Evolutionary conservation across 2,113 vertebrate species (phyloP).

Genomic region (Laterallus jamaicensis): DNA sequence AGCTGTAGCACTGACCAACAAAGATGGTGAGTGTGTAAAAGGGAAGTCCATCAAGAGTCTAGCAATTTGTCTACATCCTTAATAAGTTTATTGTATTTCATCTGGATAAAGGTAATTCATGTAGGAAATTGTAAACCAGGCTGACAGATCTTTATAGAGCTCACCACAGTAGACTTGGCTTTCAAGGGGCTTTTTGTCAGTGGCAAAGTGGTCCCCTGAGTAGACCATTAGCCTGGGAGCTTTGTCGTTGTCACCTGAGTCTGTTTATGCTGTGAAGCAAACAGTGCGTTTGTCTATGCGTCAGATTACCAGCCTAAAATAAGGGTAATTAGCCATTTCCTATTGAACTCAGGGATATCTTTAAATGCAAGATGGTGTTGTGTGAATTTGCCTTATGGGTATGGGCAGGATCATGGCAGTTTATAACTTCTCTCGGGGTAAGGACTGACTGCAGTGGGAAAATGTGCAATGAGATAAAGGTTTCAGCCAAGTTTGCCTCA

Average conservation of each 20-base stretch:
- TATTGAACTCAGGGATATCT: background rate
- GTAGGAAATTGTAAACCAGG: slow-evolving; percentile 26
- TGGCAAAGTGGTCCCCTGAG: slow-evolving; percentile 34
- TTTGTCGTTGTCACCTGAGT: background rate
- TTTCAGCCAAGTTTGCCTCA: background rate
- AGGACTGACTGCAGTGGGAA: background rate
- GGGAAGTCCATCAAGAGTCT: slow-evolving; percentile 36
- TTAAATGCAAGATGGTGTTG: background rate
- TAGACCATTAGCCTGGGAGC: background rate
- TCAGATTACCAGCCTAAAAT: background rate
- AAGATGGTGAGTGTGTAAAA: slow-evolving; percentile 37
- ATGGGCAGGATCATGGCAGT: background rate
- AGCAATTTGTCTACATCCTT: slow-evolving; percentile 46
- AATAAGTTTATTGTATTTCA: slow-evolving; percentile 59
- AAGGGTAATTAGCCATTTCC: background rate
- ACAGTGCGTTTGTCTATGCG: background rate
- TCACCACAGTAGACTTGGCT: background rate
- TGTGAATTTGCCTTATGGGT: background rate
- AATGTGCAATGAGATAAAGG: background rate
- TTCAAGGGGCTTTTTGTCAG: background rate
- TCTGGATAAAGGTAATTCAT: slow-evolving; percentile 56
- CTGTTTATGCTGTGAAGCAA: background rate
- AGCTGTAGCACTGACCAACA: slow-evolving; percentile 12
- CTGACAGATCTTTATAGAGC: slow-evolving; percentile 25
- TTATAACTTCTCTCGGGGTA: background rate